A percentile compares a stretch with the other conserved stretches of the same genome.
Evolutionary conservation across 2,888 invertebrate genomes (phyloP).

Genomic region (Dermolepida albohirtum): DNA sequence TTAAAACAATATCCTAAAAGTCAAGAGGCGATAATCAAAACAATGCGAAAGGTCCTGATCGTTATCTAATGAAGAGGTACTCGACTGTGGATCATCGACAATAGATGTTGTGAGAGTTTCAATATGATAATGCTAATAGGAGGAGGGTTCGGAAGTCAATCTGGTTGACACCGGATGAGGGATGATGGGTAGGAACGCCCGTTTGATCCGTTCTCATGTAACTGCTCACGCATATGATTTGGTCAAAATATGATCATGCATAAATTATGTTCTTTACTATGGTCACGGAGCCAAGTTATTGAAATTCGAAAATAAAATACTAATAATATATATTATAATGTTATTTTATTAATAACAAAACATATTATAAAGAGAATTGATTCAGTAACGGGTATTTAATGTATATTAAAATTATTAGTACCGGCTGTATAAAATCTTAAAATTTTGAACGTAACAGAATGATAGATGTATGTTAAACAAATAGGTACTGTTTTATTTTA

Average conservation of each 20-base stretch:
- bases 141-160: constrained; percentile 32
- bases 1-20: not conserved
- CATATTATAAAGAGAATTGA: too few species aligned
- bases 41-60: constrained; percentile 1
- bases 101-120: constrained; percentile 26
- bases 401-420: too few species aligned
- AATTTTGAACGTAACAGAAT: too few species aligned
- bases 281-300: too few species aligned
- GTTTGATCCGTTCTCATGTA: constrained; percentile 35
- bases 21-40: not conserved
- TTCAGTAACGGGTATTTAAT: too few species aligned
- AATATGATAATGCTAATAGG: constrained; percentile 16
- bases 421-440: too few species aligned
- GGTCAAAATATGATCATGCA: constrained; percentile 29
- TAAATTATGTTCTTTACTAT: constrained; percentile 21
- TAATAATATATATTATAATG: too few species aligned
- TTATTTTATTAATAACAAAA: too few species aligned
- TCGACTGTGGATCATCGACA: constrained; percentile 9
- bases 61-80: constrained; percentile 28
- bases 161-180: constrained; percentile 12
- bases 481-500: too few species aligned
- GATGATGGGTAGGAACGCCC: constrained; percentile 31
- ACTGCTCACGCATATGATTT: constrained; percentile 31
- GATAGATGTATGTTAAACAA: too few species aligned
- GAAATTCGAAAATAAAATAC: too few species aligned